These are phyloP conservation scores for Zoanthus gigantus DNA, from an alignment of 92 coral and sea anemone species.

Conservation along the genomic window DNA sequence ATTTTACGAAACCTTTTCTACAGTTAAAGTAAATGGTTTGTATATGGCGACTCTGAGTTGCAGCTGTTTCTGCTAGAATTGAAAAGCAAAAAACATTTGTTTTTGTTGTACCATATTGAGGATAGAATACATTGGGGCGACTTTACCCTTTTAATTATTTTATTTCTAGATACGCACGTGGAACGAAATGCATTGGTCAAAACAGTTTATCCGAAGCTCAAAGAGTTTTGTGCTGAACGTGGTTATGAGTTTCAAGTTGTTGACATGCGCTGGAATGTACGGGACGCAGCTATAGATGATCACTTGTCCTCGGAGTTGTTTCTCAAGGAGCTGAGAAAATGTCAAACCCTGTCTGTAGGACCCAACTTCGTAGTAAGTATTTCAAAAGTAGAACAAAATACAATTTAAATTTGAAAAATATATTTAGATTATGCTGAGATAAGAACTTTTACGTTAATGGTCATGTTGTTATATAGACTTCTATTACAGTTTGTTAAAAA, in stretches of 20 bases:
- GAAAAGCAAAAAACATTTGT: no score
- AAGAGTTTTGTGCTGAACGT: constrained; percentile 75
- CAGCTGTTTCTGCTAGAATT: no score
- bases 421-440: no score
- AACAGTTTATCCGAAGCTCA: constrained; percentile 83
- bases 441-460: no score
- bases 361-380: constrained; percentile 87
- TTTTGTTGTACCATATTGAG: no score
- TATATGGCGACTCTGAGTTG: no score
- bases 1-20: no score
- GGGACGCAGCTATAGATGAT: constrained; percentile 89
- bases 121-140: neutral
- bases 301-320: constrained; percentile 88
- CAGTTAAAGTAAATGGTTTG: no score
- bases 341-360: constrained; percentile 90
- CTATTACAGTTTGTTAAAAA: neutral
- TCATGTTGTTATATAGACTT: neutral
- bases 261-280: constrained; percentile 99
- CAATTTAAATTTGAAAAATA: neutral
- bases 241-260: constrained; percentile 91
- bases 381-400: neutral
- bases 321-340: constrained; percentile 75
- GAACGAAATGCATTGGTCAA: constrained; percentile 82
- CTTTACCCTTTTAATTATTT: neutral
- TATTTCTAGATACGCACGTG: constrained; percentile 73